Percentiles rank a stretch among this genome's conserved stretches.
Evolutionary conservation across 2,113 vertebrate species (phyloP).

Genomic region (Menura novaehollandiae): DNA sequence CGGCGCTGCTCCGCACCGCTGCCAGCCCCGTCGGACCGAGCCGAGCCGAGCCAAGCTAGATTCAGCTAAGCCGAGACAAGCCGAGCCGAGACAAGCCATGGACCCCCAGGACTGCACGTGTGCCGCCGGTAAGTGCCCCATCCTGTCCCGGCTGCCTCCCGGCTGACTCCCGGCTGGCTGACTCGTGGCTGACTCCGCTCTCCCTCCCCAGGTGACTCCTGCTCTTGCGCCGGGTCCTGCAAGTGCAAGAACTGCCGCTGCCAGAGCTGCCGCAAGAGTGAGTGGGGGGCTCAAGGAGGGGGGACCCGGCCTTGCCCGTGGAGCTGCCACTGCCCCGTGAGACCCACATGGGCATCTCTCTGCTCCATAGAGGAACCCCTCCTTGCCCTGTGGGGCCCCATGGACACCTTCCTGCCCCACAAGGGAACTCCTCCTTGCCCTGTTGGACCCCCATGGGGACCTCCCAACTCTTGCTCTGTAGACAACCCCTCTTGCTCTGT

Average conservation of each 20-base stretch:
- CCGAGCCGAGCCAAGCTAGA: rapidly evolving
- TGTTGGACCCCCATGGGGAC: background rate
- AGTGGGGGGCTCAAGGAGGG: background rate
- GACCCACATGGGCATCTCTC: too few species aligned
- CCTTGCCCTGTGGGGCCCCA: background rate
- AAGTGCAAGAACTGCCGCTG: conserved; percentile 83
- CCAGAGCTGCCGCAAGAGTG: conserved; percentile 74
- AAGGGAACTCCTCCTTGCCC: too few species aligned
- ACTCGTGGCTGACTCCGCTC: background rate
- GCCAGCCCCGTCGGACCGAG: rapidly evolving
- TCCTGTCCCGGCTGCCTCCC: background rate
- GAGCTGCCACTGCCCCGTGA: background rate
- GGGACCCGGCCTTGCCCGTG: background rate
- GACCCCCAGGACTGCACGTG: conserved; percentile 57
- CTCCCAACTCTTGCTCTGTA: background rate
- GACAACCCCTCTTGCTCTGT: background rate
- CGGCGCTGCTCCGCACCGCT: rapidly evolving
- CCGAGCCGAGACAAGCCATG: background rate
- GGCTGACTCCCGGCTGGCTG: background rate
- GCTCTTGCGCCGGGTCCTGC: conserved; percentile 78
- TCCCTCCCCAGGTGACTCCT: conserved; percentile 74
- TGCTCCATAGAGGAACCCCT: background rate
- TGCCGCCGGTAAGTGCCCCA: conserved; percentile 1
- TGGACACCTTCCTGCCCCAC: background rate
- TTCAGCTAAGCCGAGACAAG: rapidly evolving